Conservation (phyloP, 1,140 invertebrate species). For the Drosophila mojavensis region DNA sequence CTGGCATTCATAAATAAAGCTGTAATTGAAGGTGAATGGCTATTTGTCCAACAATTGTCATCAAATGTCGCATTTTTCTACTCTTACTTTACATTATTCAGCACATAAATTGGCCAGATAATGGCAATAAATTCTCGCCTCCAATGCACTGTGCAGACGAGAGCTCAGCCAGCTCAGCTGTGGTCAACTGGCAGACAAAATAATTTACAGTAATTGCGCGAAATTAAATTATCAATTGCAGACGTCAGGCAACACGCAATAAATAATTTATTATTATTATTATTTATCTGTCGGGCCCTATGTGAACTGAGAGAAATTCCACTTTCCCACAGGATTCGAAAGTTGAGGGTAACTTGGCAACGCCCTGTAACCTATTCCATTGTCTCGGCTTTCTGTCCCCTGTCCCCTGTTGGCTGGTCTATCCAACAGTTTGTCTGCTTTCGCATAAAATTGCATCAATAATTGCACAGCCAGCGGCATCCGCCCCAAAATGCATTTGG, state of each 20-base stretch:
- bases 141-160: constrained; percentile 4
- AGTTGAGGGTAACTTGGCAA: constrained; percentile 23
- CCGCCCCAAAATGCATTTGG: constrained; percentile 35
- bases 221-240: constrained; percentile 79
- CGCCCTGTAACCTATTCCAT: not conserved
- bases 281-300: constrained; percentile 6
- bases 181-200: constrained; percentile 51
- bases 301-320: constrained; percentile 66
- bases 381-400: too few relatives aligned
- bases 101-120: constrained; percentile 46
- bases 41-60: constrained; percentile 45
- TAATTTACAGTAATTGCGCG: constrained; percentile 74
- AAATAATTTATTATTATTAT: constrained; percentile 62
- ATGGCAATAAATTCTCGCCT: constrained; percentile 49
- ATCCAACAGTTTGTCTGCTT: not conserved
- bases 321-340: constrained; percentile 65
- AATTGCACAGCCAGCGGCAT: constrained; percentile 69
- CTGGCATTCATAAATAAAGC: constrained; percentile 22
- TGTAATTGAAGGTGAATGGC: constrained; percentile 24
- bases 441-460: constrained; percentile 66
- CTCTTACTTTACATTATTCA: constrained; percentile 9
- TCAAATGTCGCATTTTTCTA: constrained; percentile 15
- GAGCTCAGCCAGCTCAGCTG: not conserved
- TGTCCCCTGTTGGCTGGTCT: not conserved
- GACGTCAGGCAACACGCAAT: constrained; percentile 53